Evolutionary conservation across 2,113 vertebrate genomes (phyloP).

Genomic region (Lagopus muta): DNA sequence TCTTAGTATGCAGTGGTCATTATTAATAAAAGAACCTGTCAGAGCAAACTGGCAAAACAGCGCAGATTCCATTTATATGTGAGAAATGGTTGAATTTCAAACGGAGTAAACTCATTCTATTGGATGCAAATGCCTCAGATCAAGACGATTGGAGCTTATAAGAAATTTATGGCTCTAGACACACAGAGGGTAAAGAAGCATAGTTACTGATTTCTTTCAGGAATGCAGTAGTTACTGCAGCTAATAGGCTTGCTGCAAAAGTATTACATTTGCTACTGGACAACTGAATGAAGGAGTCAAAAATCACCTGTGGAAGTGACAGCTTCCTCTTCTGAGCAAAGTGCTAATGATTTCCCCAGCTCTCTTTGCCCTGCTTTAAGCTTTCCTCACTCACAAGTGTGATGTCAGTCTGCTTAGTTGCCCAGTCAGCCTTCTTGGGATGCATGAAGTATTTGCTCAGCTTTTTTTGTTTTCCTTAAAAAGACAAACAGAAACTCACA

Average conservation of each 20-base stretch:
- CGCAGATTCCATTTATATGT: not conserved
- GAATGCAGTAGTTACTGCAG: not conserved
- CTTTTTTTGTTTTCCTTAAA: too few species aligned
- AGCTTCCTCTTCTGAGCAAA: not conserved
- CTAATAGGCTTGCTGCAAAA: not conserved
- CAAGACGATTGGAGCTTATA: not conserved
- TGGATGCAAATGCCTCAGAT: not conserved
- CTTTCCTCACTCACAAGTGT: not conserved
- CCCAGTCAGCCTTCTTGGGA: not conserved
- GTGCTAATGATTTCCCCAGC: slow-evolving; percentile 56
- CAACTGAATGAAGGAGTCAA: not conserved
- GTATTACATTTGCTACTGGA: not conserved
- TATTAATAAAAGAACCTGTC: not conserved
- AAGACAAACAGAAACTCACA: not conserved
- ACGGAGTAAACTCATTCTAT: not conserved
- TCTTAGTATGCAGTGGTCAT: not conserved
- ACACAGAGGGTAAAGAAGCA: not conserved
- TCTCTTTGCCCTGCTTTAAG: not conserved
- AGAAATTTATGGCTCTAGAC: not conserved
- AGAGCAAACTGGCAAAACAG: not conserved
- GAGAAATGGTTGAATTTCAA: not conserved
- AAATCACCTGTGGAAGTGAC: slow-evolving; percentile 10
- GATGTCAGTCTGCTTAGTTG: not conserved
- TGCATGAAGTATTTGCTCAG: not conserved
- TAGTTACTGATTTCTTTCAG: not conserved